These are phyloP conservation scores for Cydia amplana DNA, from an alignment of 1,140 invertebrate species.

Conservation along the genomic window DNA sequence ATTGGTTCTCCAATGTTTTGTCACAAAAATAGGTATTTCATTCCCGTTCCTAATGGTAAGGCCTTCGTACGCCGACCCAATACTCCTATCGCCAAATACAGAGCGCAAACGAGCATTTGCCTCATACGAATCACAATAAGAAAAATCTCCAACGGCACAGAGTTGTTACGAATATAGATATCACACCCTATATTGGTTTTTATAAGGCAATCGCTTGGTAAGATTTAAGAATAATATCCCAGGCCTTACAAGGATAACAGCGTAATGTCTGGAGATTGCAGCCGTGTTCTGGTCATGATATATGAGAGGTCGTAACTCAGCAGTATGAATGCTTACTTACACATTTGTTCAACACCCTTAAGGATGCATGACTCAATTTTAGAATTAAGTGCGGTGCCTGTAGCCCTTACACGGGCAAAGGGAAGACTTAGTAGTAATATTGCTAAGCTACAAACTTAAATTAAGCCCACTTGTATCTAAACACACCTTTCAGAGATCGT, in stretches of 20 bases:
- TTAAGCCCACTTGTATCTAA: not conserved
- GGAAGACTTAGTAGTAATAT: not conserved
- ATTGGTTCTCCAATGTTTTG: not conserved
- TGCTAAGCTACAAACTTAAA: not conserved
- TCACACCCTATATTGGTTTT: not conserved
- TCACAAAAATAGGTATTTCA: not conserved
- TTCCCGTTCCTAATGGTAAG: not conserved
- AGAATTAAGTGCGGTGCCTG: not conserved
- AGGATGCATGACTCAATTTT: constrained; percentile 22
- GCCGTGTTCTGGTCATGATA: constrained; percentile 41
- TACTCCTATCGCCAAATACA: not conserved
- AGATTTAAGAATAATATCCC: constrained; percentile 25
- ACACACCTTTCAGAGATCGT: no score
- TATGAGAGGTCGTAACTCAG: constrained; percentile 28
- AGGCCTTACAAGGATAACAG: constrained; percentile 51
- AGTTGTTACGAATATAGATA: not conserved
- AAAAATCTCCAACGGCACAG: not conserved
- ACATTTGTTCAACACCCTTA: constrained; percentile 30
- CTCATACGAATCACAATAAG: not conserved
- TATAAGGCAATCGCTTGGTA: not conserved
- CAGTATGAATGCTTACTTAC: constrained; percentile 26
- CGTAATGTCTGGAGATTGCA: constrained; percentile 51
- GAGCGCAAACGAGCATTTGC: not conserved
- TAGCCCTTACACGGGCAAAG: not conserved
- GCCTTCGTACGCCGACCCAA: not conserved